phyloP scores from a whole-genome alignment of 1,140 invertebrate genomes.

The Delia radicum region DNA sequence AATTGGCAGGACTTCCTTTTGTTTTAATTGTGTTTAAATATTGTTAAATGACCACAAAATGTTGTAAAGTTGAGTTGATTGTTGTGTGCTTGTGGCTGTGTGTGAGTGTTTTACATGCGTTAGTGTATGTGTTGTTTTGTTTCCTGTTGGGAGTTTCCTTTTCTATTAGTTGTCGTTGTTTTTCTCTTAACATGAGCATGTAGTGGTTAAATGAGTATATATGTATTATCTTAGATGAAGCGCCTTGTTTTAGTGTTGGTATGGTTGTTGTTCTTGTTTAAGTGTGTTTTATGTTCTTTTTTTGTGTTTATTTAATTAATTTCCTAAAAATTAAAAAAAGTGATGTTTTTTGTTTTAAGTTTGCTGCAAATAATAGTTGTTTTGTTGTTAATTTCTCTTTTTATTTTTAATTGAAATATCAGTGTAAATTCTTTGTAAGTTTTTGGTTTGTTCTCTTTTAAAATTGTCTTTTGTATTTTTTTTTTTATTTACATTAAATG shows the following conservation, averaged over 20 bases:
- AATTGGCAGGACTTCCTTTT: conserved; percentile 6
- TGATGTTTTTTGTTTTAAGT: neutral
- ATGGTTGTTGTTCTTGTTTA: neutral
- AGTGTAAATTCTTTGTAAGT: neutral
- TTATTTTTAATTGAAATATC: neutral
- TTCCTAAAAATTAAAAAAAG: conserved; percentile 18
- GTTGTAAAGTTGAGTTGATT: neutral
- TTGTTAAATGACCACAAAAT: neutral
- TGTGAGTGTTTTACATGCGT: neutral
- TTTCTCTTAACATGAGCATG: no score
- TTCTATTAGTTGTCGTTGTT: neutral
- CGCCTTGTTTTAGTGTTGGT: neutral
- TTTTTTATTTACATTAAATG: neutral
- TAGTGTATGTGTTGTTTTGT: neutral
- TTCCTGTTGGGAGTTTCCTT: neutral
- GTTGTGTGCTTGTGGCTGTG: neutral
- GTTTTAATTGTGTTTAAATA: neutral
- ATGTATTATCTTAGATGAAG: no score
- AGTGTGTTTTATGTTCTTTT: neutral
- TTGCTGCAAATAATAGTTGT: no score
- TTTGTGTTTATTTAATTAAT: neutral
- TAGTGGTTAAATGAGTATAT: no score
- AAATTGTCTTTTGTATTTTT: neutral
- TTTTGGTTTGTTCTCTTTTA: neutral
- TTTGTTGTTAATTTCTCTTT: neutral